Conservation (phyloP, 2,888 invertebrate species). For the Stenichneumon culpator region DNA sequence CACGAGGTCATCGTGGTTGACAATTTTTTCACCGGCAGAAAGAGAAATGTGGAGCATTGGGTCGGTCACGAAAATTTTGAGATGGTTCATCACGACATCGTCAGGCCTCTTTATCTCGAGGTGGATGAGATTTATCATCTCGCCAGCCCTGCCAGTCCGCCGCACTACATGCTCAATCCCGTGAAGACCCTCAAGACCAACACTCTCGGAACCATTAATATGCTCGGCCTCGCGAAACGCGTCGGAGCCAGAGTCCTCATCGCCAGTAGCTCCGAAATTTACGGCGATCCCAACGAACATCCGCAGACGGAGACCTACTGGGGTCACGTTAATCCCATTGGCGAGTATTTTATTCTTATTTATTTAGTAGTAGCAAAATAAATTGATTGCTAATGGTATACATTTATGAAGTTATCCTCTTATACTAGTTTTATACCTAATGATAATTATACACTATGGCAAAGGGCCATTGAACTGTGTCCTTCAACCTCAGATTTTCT, state of each 20-base stretch:
- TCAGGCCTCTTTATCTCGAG: constrained; percentile 98
- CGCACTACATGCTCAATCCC: constrained; percentile 99
- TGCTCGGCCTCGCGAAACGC: constrained; percentile 96
- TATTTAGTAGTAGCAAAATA: too few relatives aligned
- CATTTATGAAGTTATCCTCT: too few relatives aligned
- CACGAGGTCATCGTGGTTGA: constrained; percentile 99
- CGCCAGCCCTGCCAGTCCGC: constrained; percentile 99
- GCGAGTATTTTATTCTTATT: constrained; percentile 83
- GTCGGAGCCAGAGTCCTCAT: constrained; percentile 97
- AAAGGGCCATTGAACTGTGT: too few relatives aligned
- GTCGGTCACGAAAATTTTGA: constrained; percentile 99
- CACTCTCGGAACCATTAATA: constrained; percentile 97
- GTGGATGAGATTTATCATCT: constrained; percentile 99
- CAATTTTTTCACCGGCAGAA: constrained; percentile 99
- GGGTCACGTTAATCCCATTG: constrained; percentile 99
- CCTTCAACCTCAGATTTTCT: too few relatives aligned
- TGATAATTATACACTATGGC: too few relatives aligned
- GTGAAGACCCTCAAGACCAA: constrained; percentile 99
- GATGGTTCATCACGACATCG: constrained; percentile 99
- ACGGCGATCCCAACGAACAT: constrained; percentile 99
- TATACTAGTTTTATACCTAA: too few relatives aligned
- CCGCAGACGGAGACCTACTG: constrained; percentile 99
- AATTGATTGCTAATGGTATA: too few relatives aligned
- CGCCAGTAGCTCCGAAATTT: constrained; percentile 99
- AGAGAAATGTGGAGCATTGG: constrained; percentile 99